These are phyloP conservation scores for Pseudomyrmex gracilis DNA, from an alignment of 1,140 invertebrate genomes.

Conservation along the genomic window DNA sequence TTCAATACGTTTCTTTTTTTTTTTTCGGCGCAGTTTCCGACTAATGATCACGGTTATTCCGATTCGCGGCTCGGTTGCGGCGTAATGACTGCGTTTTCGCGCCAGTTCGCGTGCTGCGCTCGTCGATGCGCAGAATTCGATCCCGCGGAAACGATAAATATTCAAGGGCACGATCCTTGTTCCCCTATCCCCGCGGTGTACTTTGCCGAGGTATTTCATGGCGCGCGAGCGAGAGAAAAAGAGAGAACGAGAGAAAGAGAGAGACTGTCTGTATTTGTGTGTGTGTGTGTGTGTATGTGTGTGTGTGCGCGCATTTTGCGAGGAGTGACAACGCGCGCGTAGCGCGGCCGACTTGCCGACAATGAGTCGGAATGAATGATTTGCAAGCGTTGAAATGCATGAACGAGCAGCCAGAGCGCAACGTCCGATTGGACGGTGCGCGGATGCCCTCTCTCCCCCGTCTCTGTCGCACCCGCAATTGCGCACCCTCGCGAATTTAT, in stretches of 20 bases:
- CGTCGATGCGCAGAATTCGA: constrained; percentile 67
- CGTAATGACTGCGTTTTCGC: constrained; percentile 66
- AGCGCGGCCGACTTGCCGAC: constrained; percentile 68
- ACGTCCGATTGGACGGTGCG: constrained; percentile 71
- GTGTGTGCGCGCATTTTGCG: constrained; percentile 48
- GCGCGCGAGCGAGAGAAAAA: constrained; percentile 6
- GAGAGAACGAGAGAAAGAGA: not conserved
- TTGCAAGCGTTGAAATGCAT: constrained; percentile 79
- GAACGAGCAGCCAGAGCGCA: constrained; percentile 74
- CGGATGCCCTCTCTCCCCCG: not conserved
- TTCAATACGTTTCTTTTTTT: too few relatives aligned
- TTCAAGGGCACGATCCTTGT: constrained; percentile 64
- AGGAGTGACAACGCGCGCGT: constrained; percentile 62
- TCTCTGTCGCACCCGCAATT: constrained; percentile 59
- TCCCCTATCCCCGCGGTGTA: not conserved
- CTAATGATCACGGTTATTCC: constrained; percentile 58
- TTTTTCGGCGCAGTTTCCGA: not conserved
- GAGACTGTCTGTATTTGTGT: too few relatives aligned
- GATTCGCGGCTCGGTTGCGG: constrained; percentile 47
- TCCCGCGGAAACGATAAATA: constrained; percentile 73
- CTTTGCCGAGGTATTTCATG: constrained; percentile 67
- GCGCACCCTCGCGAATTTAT: constrained; percentile 70
- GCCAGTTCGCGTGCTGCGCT: constrained; percentile 62
- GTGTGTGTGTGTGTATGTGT: not conserved
- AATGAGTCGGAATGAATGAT: constrained; percentile 78